Evolutionary conservation across 30 jellyfish, hydroid and myxozoan genomes (phyloP).

Genomic region (Hydractinia symbiolongicarpus): DNA sequence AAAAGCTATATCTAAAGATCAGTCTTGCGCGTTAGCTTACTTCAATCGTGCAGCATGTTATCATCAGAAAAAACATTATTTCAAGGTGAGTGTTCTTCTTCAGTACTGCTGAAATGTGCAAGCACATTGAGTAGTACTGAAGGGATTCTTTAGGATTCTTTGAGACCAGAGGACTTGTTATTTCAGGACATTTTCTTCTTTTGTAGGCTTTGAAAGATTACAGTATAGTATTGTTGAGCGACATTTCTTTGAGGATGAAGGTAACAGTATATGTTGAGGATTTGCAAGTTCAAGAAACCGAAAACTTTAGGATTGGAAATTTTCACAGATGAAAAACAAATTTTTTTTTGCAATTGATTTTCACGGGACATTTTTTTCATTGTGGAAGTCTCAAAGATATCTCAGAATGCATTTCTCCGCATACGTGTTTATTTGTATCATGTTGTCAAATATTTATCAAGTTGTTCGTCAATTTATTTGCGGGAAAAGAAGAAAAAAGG

Average conservation of each 20-base stretch:
- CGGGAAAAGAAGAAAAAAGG: too few relatives aligned
- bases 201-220: conserved; percentile 82
- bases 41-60: conserved; percentile 91
- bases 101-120: not conserved
- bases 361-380: too few relatives aligned
- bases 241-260: conserved; percentile 41
- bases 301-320: too few relatives aligned
- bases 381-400: too few relatives aligned
- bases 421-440: too few relatives aligned
- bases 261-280: conserved; percentile 15
- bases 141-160: not conserved
- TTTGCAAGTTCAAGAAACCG: too few relatives aligned
- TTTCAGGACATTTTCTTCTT: not conserved
- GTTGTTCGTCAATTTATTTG: too few relatives aligned
- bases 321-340: too few relatives aligned
- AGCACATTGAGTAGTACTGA: not conserved
- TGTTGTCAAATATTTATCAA: too few relatives aligned
- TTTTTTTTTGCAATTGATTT: too few relatives aligned
- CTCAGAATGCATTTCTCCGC: too few relatives aligned
- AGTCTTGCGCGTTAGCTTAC: conserved; percentile 70
- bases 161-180: not conserved
- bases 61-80: conserved; percentile 35
- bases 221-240: conserved; percentile 64
- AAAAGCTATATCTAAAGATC: conserved; percentile 61
- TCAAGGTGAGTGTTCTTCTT: conserved; percentile 11